Evolutionary conservation across 2,113 vertebrate genomes (phyloP).

Genomic region (Cricetomys ansorgei): DNA sequence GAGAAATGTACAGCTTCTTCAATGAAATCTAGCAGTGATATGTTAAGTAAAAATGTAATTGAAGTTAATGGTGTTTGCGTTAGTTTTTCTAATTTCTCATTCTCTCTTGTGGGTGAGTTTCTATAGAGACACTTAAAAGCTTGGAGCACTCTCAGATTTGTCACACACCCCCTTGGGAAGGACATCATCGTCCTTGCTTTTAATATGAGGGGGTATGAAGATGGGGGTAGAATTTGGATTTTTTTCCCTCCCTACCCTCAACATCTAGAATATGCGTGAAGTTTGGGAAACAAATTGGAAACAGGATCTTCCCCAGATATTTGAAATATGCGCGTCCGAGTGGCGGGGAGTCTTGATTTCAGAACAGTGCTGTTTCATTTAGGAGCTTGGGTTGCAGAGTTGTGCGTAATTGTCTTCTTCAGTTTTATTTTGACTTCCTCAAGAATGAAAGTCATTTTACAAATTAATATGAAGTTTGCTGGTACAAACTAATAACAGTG

Average conservation of each 20-base stretch:
- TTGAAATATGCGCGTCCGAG: constrained; percentile 50
- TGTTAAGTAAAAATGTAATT: not conserved
- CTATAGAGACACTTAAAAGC: constrained; percentile 33
- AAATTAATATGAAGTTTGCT: constrained; percentile 46
- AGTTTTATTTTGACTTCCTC: constrained; percentile 56
- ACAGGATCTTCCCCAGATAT: constrained; percentile 50
- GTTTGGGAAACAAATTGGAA: constrained; percentile 72
- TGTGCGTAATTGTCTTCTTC: not conserved
- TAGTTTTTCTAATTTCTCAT: not conserved
- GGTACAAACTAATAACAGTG: not conserved
- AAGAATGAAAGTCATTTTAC: constrained; percentile 44
- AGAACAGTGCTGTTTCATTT: constrained; percentile 52
- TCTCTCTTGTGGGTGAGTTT: constrained; percentile 15
- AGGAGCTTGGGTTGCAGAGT: constrained; percentile 40
- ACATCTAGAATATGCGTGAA: constrained; percentile 67
- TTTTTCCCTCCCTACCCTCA: not conserved
- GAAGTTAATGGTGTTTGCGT: not conserved
- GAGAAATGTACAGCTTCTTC: not conserved
- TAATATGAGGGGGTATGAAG: constrained; percentile 51
- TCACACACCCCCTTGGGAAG: constrained; percentile 27
- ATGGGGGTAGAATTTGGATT: constrained; percentile 67
- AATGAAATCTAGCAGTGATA: constrained; percentile 25
- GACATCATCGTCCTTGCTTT: constrained; percentile 52
- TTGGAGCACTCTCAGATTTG: not conserved
- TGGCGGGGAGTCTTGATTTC: constrained; percentile 27